Percentiles rank a stretch among this genome's conserved stretches.
These are phyloP conservation scores for Opisthocomus hoazin DNA, from an alignment of 2,113 vertebrate genomes.

Conservation along the genomic window DNA sequence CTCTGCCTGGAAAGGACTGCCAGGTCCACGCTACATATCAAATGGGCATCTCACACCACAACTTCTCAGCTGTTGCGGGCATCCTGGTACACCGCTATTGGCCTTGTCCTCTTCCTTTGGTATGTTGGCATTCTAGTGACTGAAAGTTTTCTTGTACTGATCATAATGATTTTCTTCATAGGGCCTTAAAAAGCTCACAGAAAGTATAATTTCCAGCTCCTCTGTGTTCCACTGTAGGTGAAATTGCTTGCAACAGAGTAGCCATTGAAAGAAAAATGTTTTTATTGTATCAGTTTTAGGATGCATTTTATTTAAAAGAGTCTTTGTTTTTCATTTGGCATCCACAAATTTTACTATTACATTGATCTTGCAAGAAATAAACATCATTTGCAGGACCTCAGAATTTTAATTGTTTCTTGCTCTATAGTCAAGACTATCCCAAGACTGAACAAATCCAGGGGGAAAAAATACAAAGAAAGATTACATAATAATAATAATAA, in stretches of 20 bases:
- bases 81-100: neutral
- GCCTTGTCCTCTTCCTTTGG: neutral
- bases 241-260: neutral
- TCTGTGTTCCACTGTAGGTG: neutral
- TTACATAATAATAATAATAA: too few species aligned
- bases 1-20: neutral
- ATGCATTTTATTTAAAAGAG: neutral
- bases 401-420: neutral
- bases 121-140: neutral
- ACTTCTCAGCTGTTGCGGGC: rapidly evolving
- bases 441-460: neutral
- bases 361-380: neutral
- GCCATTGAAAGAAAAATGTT: neutral
- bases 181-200: neutral
- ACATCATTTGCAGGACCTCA: neutral
- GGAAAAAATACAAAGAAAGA: neutral
- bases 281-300: neutral
- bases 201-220: neutral
- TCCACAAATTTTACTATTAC: neutral
- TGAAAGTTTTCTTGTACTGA: neutral
- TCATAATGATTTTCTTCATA: neutral
- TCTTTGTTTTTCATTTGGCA: neutral
- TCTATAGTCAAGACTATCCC: neutral
- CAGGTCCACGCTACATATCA: neutral
- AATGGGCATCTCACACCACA: neutral